Evolutionary conservation across 2,888 invertebrate species (phyloP).

Genomic region (Auanema sp.): DNA sequence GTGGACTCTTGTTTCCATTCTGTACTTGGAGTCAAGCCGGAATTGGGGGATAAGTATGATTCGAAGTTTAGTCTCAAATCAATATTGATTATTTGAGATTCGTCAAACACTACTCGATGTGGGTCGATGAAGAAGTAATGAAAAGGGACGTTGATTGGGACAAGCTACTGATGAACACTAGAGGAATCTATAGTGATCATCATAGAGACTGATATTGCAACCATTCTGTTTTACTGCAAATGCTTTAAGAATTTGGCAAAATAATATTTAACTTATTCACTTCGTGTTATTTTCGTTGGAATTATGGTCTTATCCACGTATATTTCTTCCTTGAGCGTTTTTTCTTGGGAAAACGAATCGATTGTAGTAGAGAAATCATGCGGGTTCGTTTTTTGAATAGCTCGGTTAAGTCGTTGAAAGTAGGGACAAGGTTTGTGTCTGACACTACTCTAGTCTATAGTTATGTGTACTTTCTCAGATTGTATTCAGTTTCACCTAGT

Average conservation of each 20-base stretch:
- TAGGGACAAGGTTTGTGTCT: conserved; percentile 3
- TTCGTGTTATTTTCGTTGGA: neutral
- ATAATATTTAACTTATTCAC: too few species aligned
- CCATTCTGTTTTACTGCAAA: too few species aligned
- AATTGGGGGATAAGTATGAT: conserved; percentile 23
- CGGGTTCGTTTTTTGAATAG: too few species aligned
- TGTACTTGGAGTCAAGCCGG: conserved; percentile 30
- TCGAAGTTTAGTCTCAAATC: neutral
- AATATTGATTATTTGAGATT: conserved; percentile 48
- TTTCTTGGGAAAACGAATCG: too few species aligned
- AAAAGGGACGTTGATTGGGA: conserved; percentile 73
- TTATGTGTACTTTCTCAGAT: neutral
- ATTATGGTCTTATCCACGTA: neutral
- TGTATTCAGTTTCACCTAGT: neutral
- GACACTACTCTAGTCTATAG: neutral
- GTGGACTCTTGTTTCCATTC: conserved; percentile 49
- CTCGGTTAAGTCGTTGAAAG: neutral
- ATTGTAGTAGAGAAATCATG: too few species aligned
- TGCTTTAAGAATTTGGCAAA: too few species aligned
- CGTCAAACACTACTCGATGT: conserved; percentile 77
- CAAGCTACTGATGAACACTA: conserved; percentile 63
- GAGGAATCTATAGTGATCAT: conserved; percentile 22
- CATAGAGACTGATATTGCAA: neutral
- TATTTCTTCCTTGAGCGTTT: too few species aligned
- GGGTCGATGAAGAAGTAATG: conserved; percentile 96